Base-by-base conservation (phyloP, 2,797 vertebrate genomes). In the Sorex maritimensis region DNA sequence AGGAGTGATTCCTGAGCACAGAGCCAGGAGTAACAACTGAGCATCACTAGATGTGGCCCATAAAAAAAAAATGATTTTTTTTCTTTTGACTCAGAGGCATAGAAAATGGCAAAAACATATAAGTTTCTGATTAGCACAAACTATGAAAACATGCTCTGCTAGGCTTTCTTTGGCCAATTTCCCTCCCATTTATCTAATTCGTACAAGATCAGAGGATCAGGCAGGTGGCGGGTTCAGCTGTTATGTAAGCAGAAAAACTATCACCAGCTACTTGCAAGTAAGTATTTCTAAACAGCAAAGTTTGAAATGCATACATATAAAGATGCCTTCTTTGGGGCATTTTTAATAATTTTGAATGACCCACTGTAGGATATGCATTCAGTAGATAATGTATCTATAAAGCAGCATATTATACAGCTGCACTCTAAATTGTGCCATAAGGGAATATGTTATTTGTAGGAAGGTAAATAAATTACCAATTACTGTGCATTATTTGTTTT, bases 331-430 rank as follows among this genome's bases (percentile, higher is more conserved):
- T 65, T 82, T 41, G 58, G 28, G 78, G 15, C 52, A 72, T 90
- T 95, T 14, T 92, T 67, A 90, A 67, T 93, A 30, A 61, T 91
- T 81, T 63, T 81, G 73, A 90, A 52, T 89, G 89, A 79, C 10
- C 10, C 26, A 49, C 49, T 15, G 26, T 78, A 82, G 65, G 13
- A 23, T 5, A 58, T 38, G 82, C 11, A 38, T 88, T 81, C 86
- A 90, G 79, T 82, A 85, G 82, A 49, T 75, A 38, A 55, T 86
- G 13, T 19, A 26, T 52, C 6, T 2, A 52, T 81, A 85, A 84
- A 82, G 81, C 12, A 92, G 14, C 49, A 72, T 38, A 7, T 23
- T 86, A 4, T 79, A 11, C 24, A 74, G 21, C 1, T 23, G 44
- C 11, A 73, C 38, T 72, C 24, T 46, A 80, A 82, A 46, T 69